phyloP scores from a whole-genome alignment of 2,797 vertebrate species.

The Oreonectes daqikongensis region DNA sequence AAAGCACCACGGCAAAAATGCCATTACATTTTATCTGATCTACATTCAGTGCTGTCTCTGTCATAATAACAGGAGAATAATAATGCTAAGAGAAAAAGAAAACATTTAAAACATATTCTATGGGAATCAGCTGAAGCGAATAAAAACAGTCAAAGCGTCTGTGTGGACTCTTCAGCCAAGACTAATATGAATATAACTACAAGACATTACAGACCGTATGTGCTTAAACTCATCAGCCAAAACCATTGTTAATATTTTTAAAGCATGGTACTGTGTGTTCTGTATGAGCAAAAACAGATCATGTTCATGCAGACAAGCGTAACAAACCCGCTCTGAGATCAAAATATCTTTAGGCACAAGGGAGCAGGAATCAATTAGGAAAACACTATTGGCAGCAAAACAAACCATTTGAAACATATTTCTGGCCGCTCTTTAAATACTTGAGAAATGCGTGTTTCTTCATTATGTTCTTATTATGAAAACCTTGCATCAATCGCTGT shows the following conservation, averaged over 20 bases:
- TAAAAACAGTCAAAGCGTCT: not conserved
- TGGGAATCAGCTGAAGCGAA: conserved; percentile 3
- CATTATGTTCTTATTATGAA: conserved; percentile 21
- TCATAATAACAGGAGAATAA: not conserved
- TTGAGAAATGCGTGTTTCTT: conserved; percentile 8
- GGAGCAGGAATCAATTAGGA: conserved; percentile 21
- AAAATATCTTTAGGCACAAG: conserved; percentile 16
- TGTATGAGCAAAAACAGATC: conserved; percentile 2
- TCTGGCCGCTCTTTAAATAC: not conserved
- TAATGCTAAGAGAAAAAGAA: conserved; percentile 17
- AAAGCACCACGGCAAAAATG: not conserved
- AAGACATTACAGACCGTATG: not conserved
- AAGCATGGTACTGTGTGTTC: conserved; percentile 31
- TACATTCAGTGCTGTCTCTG: conserved; percentile 16
- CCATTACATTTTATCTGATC: conserved; percentile 18
- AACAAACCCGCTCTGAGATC: conserved; percentile 1
- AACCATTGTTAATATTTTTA: not conserved
- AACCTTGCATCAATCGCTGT: not conserved
- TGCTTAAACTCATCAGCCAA: not conserved
- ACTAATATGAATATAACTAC: not conserved
- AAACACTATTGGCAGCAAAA: not conserved
- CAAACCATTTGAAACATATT: not conserved
- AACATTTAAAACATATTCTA: conserved; percentile 21
- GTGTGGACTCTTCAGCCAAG: not conserved
- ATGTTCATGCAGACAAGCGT: not conserved